Percentiles rank a stretch among this genome's conserved stretches.
Conservation (phyloP, 2,113 vertebrate species). For the Bambusicola thoracicus region DNA sequence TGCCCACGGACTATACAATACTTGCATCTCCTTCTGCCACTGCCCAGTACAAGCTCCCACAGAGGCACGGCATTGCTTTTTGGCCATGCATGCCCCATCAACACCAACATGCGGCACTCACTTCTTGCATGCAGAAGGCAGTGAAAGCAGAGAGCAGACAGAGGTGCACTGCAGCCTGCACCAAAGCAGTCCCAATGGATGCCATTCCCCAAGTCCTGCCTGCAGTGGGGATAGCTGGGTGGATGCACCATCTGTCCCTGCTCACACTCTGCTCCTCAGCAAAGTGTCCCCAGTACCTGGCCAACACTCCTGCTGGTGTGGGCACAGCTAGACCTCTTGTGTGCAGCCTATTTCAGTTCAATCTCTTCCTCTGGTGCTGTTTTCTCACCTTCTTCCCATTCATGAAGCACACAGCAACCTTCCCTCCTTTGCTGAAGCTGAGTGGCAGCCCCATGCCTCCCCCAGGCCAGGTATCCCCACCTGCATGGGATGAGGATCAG, state of each 20-base stretch:
- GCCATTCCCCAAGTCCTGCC: not conserved
- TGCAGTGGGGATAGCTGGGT: not conserved
- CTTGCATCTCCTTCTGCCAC: fast-evolving
- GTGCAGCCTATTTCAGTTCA: not conserved
- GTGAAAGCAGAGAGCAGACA: not conserved
- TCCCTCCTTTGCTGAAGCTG: not conserved
- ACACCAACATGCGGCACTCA: fast-evolving
- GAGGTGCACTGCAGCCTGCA: fast-evolving
- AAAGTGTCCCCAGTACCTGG: not conserved
- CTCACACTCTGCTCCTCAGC: not conserved
- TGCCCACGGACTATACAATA: not conserved
- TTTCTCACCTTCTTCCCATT: not conserved
- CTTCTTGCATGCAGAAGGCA: not conserved
- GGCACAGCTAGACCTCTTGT: fast-evolving
- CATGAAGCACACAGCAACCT: fast-evolving
- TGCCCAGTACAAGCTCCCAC: fast-evolving
- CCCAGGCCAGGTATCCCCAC: too few species aligned
- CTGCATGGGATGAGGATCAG: fast-evolving
- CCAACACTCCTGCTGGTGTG: not conserved
- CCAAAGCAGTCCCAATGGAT: not conserved
- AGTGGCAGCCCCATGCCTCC: too few species aligned
- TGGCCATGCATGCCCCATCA: not conserved
- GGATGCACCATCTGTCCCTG: not conserved
- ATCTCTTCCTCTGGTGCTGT: not conserved
- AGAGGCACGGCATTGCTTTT: fast-evolving